Percentiles rank a stretch among this genome's conserved stretches.
These are phyloP conservation scores for Stylophora pistillata DNA, from an alignment of 64 coral and sea anemone species.

Conservation along the genomic window DNA sequence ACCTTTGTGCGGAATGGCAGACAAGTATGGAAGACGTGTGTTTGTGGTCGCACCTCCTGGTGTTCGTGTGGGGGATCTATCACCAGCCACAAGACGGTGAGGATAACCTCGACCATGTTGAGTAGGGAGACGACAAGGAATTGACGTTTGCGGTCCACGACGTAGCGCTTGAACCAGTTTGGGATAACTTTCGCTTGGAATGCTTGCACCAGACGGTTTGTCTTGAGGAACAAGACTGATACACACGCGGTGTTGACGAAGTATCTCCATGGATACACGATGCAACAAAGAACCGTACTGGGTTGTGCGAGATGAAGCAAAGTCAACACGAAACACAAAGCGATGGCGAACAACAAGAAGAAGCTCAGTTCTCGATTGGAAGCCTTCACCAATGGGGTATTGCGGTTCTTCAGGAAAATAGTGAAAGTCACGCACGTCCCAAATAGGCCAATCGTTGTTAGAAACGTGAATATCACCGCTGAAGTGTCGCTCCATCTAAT, in stretches of 20 bases:
- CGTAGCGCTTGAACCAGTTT: constrained; percentile 57
- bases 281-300: constrained; percentile 29
- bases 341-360: constrained; percentile 54
- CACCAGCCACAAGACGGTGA: constrained; percentile 36
- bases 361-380: constrained; percentile 61
- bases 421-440: neutral
- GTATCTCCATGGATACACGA: constrained; percentile 42
- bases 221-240: constrained; percentile 67
- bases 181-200: constrained; percentile 55
- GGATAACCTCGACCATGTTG: constrained; percentile 43
- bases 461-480: constrained; percentile 5
- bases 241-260: constrained; percentile 48
- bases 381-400: constrained; percentile 44
- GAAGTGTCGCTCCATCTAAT: constrained; percentile 22
- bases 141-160: constrained; percentile 54
- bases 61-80: constrained; percentile 38
- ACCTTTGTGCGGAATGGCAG: constrained; percentile 20
- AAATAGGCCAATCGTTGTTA: neutral
- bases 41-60: constrained; percentile 17
- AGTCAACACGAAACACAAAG: constrained; percentile 47
- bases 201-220: constrained; percentile 58
- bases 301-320: constrained; percentile 62
- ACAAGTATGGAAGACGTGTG: constrained; percentile 48
- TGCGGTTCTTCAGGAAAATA: constrained; percentile 1
- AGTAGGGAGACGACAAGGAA: constrained; percentile 43